Evolutionary conservation across 2,888 invertebrate species (phyloP).

Genomic region (Drosophila parthenogenetica): DNA sequence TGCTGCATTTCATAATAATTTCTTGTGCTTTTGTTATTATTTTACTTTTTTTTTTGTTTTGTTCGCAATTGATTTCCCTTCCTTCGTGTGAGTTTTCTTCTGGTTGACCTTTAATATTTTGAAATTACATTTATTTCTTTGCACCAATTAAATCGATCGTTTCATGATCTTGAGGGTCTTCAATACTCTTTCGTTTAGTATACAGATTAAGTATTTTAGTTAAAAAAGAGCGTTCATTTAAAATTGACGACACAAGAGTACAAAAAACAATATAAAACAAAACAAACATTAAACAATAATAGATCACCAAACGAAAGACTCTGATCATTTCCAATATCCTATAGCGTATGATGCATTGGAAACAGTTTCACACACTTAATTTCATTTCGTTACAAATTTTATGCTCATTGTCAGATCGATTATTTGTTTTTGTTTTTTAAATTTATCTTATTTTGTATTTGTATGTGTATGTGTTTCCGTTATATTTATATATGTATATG

Average conservation of each 20-base stretch:
- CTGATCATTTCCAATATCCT: conserved; percentile 6
- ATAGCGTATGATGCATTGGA: conserved; percentile 26
- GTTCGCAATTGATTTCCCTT: conserved; percentile 60
- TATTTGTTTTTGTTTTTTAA: conserved; percentile 35
- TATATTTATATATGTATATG: conserved; percentile 39
- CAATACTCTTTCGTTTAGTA: conserved; percentile 46
- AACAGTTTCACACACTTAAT: conserved; percentile 69
- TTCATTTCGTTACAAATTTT: conserved; percentile 61
- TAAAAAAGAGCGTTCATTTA: conserved; percentile 45
- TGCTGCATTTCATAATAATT: conserved; percentile 63
- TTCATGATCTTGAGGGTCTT: conserved; percentile 6
- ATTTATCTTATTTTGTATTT: conserved; percentile 42
- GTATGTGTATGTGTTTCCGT: conserved; percentile 14
- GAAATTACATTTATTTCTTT: conserved; percentile 38
- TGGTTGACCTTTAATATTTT: conserved; percentile 37
- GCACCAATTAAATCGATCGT: conserved; percentile 30
- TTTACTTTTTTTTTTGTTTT: conserved; percentile 38
- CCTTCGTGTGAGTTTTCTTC: conserved; percentile 28
- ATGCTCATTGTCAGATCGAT: conserved; percentile 61
- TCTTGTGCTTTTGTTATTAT: conserved; percentile 57
- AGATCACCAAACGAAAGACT: conserved; percentile 39
- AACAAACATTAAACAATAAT: conserved; percentile 30
- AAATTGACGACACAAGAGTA: conserved; percentile 68
- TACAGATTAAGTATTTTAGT: conserved; percentile 42
- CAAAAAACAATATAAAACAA: conserved; percentile 28